A percentile compares a stretch with the other conserved stretches of the same genome.
phyloP scores from a whole-genome alignment of 1,140 invertebrate species.

The Apis laboriosa region DNA sequence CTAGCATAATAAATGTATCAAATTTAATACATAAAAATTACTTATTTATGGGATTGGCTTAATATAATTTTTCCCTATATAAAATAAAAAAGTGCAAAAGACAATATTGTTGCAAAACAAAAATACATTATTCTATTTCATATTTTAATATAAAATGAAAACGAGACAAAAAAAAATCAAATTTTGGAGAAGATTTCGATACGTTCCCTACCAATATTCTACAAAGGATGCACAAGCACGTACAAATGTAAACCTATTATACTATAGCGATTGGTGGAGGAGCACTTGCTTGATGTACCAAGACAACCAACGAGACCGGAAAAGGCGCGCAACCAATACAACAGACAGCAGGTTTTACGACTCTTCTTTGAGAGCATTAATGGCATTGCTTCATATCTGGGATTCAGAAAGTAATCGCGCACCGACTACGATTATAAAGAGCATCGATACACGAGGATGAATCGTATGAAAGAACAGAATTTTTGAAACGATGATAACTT shows the following conservation, averaged over 20 bases:
- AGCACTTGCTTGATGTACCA: slow-evolving; percentile 54
- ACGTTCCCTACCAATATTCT: neutral
- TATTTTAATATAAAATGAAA: neutral
- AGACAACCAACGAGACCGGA: slow-evolving; percentile 36
- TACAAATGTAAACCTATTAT: slow-evolving; percentile 62
- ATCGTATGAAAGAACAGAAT: neutral
- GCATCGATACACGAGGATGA: slow-evolving; percentile 20
- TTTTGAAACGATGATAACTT: too few species aligned
- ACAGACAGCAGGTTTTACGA: slow-evolving; percentile 52
- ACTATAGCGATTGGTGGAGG: slow-evolving; percentile 66
- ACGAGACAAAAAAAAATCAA: neutral
- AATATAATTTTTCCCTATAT: too few species aligned
- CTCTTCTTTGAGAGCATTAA: slow-evolving; percentile 68
- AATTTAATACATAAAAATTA: too few species aligned
- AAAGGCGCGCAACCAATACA: slow-evolving; percentile 51
- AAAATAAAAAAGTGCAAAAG: neutral
- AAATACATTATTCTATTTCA: neutral
- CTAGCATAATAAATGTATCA: too few species aligned
- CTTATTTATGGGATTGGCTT: too few species aligned
- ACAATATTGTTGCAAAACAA: too few species aligned
- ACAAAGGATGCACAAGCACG: slow-evolving; percentile 32
- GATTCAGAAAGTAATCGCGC: slow-evolving; percentile 60
- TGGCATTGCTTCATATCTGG: slow-evolving; percentile 66
- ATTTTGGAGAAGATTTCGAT: neutral
- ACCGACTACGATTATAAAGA: slow-evolving; percentile 2